These are phyloP conservation scores for Heliconius charithonia DNA, from an alignment of 2,888 invertebrate species.

Conservation along the genomic window DNA sequence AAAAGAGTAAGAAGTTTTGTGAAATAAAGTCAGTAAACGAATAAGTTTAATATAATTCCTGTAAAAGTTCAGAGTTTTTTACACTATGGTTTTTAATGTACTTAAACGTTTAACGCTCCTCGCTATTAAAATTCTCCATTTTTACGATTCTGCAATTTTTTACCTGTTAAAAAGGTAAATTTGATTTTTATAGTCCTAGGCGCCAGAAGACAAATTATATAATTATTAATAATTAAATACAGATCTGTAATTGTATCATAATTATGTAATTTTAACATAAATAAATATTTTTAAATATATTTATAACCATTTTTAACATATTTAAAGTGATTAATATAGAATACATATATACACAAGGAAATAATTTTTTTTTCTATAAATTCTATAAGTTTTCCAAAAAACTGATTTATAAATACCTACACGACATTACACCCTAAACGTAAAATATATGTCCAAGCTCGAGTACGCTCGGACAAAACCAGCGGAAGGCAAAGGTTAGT, in stretches of 20 bases:
- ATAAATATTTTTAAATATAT: no score
- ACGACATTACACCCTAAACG: background rate
- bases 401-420: background rate
- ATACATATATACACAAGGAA: no score
- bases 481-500: constrained; percentile 33
- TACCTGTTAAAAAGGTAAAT: background rate
- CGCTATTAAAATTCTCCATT: constrained; percentile 47
- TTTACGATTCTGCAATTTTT: constrained; percentile 38
- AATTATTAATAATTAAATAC: no score
- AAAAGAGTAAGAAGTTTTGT: background rate
- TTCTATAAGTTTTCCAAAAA: no score
- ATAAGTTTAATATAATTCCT: constrained; percentile 8
- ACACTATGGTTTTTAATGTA: constrained; percentile 39
- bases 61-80: constrained; percentile 32
- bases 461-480: constrained; percentile 15
- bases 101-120: constrained; percentile 40
- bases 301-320: no score
- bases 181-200: background rate
- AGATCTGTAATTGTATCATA: no score
- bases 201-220: no score
- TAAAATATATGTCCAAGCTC: background rate
- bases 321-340: no score
- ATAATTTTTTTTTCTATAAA: no score
- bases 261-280: no score
- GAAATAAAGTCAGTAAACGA: background rate